Conservation (phyloP, 2,888 invertebrate species). For the Elegia similella region DNA sequence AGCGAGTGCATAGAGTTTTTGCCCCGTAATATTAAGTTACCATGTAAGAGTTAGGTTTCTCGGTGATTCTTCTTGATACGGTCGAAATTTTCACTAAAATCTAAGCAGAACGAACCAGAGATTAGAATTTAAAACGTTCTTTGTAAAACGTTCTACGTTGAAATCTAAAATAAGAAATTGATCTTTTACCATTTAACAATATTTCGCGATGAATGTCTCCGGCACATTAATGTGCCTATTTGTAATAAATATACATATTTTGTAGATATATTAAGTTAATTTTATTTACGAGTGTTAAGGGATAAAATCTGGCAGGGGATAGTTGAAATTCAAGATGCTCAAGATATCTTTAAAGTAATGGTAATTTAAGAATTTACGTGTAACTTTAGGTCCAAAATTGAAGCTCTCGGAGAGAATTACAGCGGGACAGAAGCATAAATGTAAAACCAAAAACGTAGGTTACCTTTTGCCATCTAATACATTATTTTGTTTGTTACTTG, state of each 20-base stretch:
- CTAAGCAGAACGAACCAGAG: slow-evolving; percentile 65
- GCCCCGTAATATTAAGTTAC: slow-evolving; percentile 80
- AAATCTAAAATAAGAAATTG: slow-evolving; percentile 72
- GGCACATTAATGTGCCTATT: slow-evolving; percentile 69
- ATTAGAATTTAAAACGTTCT: slow-evolving; percentile 72
- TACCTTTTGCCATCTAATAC: slow-evolving; percentile 75
- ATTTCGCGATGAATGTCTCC: slow-evolving; percentile 80
- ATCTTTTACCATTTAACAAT: slow-evolving; percentile 76
- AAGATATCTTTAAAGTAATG: slow-evolving; percentile 61
- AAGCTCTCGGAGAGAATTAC: slow-evolving; percentile 36
- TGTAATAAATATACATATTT: slow-evolving; percentile 73
- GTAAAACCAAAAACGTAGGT: slow-evolving; percentile 77
- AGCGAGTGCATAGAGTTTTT: slow-evolving; percentile 70
- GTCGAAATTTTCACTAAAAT: slow-evolving; percentile 54
- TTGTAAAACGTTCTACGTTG: too few relatives aligned
- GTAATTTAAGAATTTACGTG: slow-evolving; percentile 55
- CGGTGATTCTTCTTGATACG: slow-evolving; percentile 58
- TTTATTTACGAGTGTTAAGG: slow-evolving; percentile 72
- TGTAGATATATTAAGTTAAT: slow-evolving; percentile 74
- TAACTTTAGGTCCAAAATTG: slow-evolving; percentile 55
- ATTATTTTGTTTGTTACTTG: slow-evolving; percentile 52
- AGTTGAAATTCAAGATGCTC: slow-evolving; percentile 65
- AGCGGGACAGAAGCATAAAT: slow-evolving; percentile 47
- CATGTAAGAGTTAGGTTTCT: slow-evolving; percentile 77
- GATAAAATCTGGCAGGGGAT: slow-evolving; percentile 69